Evolutionary conservation across 2,113 vertebrate species (phyloP).

Genomic region (Clupea harengus): DNA sequence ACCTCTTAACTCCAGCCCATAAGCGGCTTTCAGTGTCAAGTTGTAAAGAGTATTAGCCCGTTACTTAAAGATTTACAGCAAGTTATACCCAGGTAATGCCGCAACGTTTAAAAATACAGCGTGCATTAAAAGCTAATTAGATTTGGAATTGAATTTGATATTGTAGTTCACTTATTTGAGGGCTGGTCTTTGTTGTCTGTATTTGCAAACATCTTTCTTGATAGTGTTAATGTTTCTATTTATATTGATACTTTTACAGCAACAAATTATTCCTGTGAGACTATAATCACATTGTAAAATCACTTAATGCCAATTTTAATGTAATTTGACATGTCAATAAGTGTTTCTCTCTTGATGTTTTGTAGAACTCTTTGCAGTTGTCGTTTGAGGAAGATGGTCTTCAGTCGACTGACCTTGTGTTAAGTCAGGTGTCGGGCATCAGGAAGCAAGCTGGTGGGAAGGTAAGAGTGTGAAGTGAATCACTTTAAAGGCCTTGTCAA

Average conservation of each 20-base stretch:
- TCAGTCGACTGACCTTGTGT: constrained; percentile 75
- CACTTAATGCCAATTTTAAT: neutral
- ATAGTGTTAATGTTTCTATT: neutral
- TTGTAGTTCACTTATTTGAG: too few relatives aligned
- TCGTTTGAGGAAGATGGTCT: constrained; percentile 78
- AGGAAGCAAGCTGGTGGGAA: constrained; percentile 75
- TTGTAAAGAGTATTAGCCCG: constrained; percentile 1
- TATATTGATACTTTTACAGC: neutral
- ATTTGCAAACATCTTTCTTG: neutral
- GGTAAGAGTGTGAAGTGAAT: constrained; percentile 66
- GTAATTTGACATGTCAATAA: neutral
- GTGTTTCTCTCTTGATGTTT: constrained; percentile 22
- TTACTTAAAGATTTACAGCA: constrained; percentile 13
- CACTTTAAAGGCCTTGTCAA: neutral
- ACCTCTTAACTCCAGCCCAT: neutral
- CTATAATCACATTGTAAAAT: neutral
- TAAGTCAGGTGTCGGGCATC: constrained; percentile 75
- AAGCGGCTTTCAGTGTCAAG: constrained; percentile 5
- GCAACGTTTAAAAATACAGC: neutral
- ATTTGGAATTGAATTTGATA: neutral
- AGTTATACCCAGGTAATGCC: neutral
- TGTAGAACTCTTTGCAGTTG: constrained; percentile 75
- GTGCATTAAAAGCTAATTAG: neutral
- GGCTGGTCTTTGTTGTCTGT: too few relatives aligned
- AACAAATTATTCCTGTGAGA: neutral